Evolutionary conservation across 2,797 vertebrate genomes (phyloP).

Genomic region (Amblyraja radiata): DNA sequence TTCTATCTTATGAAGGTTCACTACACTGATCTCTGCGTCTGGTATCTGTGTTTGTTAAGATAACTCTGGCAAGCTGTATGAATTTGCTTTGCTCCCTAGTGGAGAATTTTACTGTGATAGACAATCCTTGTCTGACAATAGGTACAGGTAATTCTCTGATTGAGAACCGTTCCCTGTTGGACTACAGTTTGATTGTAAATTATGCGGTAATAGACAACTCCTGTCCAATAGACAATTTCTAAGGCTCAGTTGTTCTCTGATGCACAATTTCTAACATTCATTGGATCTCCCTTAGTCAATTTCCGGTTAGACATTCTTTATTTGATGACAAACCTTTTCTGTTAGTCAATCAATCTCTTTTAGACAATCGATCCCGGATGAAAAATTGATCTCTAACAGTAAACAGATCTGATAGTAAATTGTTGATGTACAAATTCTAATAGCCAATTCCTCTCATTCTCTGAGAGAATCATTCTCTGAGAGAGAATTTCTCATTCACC

Average conservation of each 20-base stretch:
- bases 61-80: not conserved
- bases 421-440: not conserved
- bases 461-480: too few relatives aligned
- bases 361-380: not conserved
- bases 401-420: not conserved
- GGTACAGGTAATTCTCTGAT: not conserved
- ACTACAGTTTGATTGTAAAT: too few relatives aligned
- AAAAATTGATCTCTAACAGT: not conserved
- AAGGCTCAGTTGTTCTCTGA: not conserved
- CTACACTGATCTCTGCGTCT: not conserved
- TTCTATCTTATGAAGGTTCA: not conserved
- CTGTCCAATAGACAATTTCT: not conserved
- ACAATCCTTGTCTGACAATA: not conserved
- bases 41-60: too few relatives aligned
- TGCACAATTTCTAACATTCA: not conserved
- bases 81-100: not conserved
- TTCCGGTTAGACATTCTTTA: not conserved
- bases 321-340: not conserved
- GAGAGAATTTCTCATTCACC: too few relatives aligned
- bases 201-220: not conserved
- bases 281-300: not conserved
- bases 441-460: not conserved
- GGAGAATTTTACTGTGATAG: not conserved
- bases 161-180: not conserved
- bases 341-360: not conserved